A percentile compares a stretch with the other conserved stretches of the same genome.
phyloP scores from a whole-genome alignment of 2,888 invertebrate species.

The Coenonympha arcania region DNA sequence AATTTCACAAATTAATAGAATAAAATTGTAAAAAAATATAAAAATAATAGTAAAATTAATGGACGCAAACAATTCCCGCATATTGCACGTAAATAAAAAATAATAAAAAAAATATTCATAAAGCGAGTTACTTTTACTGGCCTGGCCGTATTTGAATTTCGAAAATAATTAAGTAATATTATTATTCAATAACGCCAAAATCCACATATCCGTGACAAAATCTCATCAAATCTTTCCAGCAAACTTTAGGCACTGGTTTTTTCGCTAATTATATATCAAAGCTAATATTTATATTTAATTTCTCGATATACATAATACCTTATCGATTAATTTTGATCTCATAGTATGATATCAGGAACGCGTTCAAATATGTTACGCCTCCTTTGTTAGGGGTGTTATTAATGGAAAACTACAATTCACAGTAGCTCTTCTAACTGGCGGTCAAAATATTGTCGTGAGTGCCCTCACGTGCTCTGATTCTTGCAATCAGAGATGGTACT shows the following conservation, averaged over 20 bases:
- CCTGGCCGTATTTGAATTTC: conserved; percentile 31
- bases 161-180: background rate
- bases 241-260: conserved; percentile 67
- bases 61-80: conserved; percentile 70
- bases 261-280: conserved; percentile 68
- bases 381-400: background rate
- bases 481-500: too few species aligned
- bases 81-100: conserved; percentile 62
- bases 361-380: conserved; percentile 20
- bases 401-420: background rate
- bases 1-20: conserved; percentile 34
- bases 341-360: conserved; percentile 10
- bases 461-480: too few species aligned
- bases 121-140: conserved; percentile 36
- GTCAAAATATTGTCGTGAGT: background rate
- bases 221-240: conserved; percentile 50
- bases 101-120: conserved; percentile 27
- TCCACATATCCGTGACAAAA: conserved; percentile 41
- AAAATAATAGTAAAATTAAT: conserved; percentile 44
- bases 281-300: conserved; percentile 51
- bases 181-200: conserved; percentile 9
- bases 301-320: conserved; percentile 60
- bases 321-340: conserved; percentile 36
- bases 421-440: background rate
- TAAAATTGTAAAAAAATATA: conserved; percentile 27